Percentiles rank a stretch among this genome's conserved stretches.
Conservation (phyloP, 2,888 invertebrate species). For the Strigamia maritima region DNA sequence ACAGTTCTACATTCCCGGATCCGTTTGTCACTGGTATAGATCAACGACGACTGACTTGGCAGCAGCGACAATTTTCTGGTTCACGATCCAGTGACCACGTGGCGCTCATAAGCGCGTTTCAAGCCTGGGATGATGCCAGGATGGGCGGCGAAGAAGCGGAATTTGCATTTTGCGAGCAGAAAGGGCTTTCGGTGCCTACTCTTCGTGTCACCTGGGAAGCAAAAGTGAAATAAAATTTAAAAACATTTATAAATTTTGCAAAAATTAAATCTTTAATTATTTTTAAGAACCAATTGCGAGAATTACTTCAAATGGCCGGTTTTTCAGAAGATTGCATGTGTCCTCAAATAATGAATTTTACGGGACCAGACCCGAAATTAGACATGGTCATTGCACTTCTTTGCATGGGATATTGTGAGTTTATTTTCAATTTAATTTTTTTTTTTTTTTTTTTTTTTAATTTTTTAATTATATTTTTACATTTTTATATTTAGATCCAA, state of each 20-base stretch:
- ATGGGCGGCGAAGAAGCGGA: conserved; percentile 63
- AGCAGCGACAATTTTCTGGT: conserved; percentile 83
- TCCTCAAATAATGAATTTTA: conserved; percentile 69
- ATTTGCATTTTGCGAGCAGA: conserved; percentile 81
- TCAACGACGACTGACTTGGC: conserved; percentile 68
- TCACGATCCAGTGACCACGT: conserved; percentile 89
- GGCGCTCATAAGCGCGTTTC: conserved; percentile 88
- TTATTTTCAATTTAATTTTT: too few species aligned
- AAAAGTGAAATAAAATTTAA: conserved; percentile 58
- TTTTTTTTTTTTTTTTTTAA: too few species aligned
- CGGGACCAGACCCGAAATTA: conserved; percentile 70
- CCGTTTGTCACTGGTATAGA: conserved; percentile 53
- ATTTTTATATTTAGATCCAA: conserved; percentile 63
- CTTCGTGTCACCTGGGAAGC: conserved; percentile 90
- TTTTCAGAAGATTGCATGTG: conserved; percentile 85
- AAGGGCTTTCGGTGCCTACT: conserved; percentile 83
- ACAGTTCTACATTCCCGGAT: conserved; percentile 91
- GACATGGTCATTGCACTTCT: conserved; percentile 77
- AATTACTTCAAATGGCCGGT: conserved; percentile 68
- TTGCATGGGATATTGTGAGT: conserved; percentile 75
- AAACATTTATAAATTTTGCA: not conserved
- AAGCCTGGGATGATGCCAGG: conserved; percentile 61
- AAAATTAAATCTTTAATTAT: conserved; percentile 36
- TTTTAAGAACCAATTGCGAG: conserved; percentile 63
- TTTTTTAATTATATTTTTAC: not conserved